A percentile compares a stretch with the other conserved stretches of the same genome.
phyloP scores from a whole-genome alignment of 1,140 invertebrate genomes.

The Aethina tumida region DNA sequence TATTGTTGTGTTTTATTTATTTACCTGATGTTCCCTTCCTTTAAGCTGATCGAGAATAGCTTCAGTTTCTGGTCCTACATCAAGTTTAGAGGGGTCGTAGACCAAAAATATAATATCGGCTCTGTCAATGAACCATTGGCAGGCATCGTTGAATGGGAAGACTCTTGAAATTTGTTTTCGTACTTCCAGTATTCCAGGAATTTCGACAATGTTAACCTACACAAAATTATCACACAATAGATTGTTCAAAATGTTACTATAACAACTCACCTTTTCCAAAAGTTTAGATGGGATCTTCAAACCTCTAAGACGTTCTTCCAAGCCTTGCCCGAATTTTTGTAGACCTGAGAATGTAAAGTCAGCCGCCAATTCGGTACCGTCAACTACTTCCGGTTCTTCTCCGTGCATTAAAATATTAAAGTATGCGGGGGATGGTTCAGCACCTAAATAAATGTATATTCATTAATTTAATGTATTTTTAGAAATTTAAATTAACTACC shows the following conservation, averaged over 20 bases:
- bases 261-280: conserved; percentile 70
- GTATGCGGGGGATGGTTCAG: conserved; percentile 85
- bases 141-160: conserved; percentile 91
- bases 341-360: conserved; percentile 89
- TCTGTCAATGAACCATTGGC: conserved; percentile 93
- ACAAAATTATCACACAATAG: conserved; percentile 17
- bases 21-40: conserved; percentile 79
- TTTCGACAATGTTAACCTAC: conserved; percentile 91
- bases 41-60: conserved; percentile 88
- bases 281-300: conserved; percentile 71
- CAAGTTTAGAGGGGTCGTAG: conserved; percentile 90
- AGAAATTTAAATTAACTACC: conserved; percentile 45
- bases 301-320: conserved; percentile 80
- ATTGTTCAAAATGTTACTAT: conserved; percentile 8
- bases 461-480: conserved; percentile 1
- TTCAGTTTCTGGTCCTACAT: conserved; percentile 89
- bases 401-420: conserved; percentile 90
- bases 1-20: background rate
- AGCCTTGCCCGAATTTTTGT: conserved; percentile 89
- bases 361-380: conserved; percentile 84
- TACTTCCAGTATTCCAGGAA: conserved; percentile 90
- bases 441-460: conserved; percentile 49
- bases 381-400: conserved; percentile 70
- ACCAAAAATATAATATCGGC: conserved; percentile 92
- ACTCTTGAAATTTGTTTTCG: conserved; percentile 84